Conservation (phyloP, 2,113 vertebrate genomes). For the Istiophorus platypterus region DNA sequence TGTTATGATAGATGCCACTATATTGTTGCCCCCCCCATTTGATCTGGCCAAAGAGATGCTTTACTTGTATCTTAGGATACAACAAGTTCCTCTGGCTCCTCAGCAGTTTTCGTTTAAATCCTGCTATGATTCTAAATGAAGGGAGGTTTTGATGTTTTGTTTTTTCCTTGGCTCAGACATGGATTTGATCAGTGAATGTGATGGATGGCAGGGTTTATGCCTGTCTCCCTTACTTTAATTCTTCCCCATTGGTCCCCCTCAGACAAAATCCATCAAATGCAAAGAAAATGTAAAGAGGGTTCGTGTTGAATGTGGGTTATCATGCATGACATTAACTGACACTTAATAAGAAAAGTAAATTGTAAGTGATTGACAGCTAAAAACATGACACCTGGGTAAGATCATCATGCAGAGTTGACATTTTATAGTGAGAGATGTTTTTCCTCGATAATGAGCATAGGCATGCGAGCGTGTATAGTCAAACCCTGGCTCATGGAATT, state of each 20-base stretch:
- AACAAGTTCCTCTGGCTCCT: slow-evolving; percentile 2
- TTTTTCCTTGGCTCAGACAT: slow-evolving; percentile 36
- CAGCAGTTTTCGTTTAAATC: slow-evolving; percentile 34
- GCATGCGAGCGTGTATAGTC: background rate
- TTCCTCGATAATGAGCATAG: background rate
- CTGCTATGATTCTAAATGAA: slow-evolving; percentile 4
- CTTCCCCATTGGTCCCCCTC: background rate
- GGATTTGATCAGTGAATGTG: slow-evolving; percentile 43
- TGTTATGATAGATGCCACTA: too few relatives aligned
- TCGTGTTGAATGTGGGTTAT: slow-evolving; percentile 21
- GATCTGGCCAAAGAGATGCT: slow-evolving; percentile 17
- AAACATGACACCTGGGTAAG: slow-evolving; percentile 1
- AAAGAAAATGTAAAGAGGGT: slow-evolving; percentile 12
- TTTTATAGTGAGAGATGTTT: background rate
- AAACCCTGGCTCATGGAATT: background rate
- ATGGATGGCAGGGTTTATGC: slow-evolving; percentile 14
- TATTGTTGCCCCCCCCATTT: background rate
- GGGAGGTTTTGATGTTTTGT: slow-evolving; percentile 42
- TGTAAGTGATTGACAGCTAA: slow-evolving; percentile 27
- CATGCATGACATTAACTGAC: slow-evolving; percentile 9
- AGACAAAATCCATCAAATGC: slow-evolving; percentile 39
- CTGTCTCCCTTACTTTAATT: background rate
- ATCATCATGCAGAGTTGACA: too few relatives aligned
- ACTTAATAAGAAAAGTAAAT: slow-evolving; percentile 25
- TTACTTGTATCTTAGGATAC: background rate